These are phyloP conservation scores for Centropus bengalensis DNA, from an alignment of 2,113 vertebrate species.

Conservation along the genomic window DNA sequence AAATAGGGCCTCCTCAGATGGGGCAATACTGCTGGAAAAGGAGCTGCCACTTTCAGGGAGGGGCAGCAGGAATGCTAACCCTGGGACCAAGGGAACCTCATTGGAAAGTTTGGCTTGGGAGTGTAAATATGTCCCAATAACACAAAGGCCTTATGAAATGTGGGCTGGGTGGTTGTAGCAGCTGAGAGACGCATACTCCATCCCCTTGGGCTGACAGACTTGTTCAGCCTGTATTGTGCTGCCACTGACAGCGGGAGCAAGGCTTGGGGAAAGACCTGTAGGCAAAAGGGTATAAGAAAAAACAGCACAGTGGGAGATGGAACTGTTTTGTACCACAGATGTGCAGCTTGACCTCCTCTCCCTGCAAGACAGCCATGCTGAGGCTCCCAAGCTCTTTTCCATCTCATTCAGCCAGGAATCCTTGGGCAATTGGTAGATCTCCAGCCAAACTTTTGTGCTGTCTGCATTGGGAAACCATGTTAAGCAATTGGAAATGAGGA, in stretches of 20 bases:
- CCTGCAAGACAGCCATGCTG: constrained; percentile 12
- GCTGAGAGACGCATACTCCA: neutral
- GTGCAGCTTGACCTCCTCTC: constrained; percentile 13
- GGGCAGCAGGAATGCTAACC: neutral
- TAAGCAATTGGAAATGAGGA: constrained; percentile 42
- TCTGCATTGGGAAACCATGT: constrained; percentile 72
- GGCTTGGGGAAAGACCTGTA: neutral
- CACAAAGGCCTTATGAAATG: constrained; percentile 34
- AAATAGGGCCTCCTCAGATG: neutral
- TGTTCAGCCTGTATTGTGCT: neutral
- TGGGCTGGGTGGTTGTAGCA: neutral
- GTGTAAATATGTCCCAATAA: neutral
- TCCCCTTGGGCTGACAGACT: neutral
- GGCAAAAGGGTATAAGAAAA: neutral
- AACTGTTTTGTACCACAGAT: constrained; percentile 38
- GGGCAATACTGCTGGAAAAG: constrained; percentile 8
- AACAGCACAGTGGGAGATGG: neutral
- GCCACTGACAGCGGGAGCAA: neutral
- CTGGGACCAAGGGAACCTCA: neutral
- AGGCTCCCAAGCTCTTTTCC: constrained; percentile 18
- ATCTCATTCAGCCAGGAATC: constrained; percentile 84
- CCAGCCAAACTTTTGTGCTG: constrained; percentile 79
- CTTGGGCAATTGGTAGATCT: constrained; percentile 84
- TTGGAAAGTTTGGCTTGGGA: neutral
- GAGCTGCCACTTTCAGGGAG: constrained; percentile 24